Evolutionary conservation across 2,888 invertebrate genomes (phyloP), one percentile per base, ranked within the genome.

Genomic region (Bombylius major): DNA sequence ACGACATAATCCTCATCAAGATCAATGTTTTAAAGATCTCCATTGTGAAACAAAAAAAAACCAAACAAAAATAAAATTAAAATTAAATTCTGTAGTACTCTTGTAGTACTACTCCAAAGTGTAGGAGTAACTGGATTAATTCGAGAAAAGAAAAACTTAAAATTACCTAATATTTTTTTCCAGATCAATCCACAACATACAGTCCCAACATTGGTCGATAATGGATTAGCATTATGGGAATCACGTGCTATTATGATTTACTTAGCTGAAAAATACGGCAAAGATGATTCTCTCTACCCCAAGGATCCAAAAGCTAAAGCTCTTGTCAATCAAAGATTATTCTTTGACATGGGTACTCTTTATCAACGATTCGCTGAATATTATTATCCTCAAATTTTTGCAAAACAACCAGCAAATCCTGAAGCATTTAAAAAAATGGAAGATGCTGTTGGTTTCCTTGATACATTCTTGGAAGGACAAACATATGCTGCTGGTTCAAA

Each of bases 131-230:
- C 23, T 36, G 36, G 36, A 9, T 9, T 8, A 36, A 36, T 36
- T 6, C 6, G 4, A 36, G 4, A 8, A 36, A 36, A 9, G 4
- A 36, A 36, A 36, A 36, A 36, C 9, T 36, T 23, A 23, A 23
- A 9, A 39, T 9, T 39, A 45, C n/a, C n/a, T n/a, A n/a, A n/a
- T n/a, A n/a, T n/a, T 9, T 33, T 44, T 47, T 59, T 59, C 9
- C 48, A 88, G 87, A 72, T 89, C 48, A 90, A 89, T 70, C 89
- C 89, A 1, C 89, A 90, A 73, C 91, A 91, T 71, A 83, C 84
- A 45, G 80, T 93, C 59, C 93, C 93, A 9, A 89, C 89, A 0
- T 71, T 93, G 56, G 83, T 86, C 60, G 93, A 93, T 74, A 83
- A 87, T 65, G 91, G 88, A 1, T 84, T 90, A 67, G 73, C 80